Percentiles rank a stretch among this genome's conserved stretches.
phyloP scores from a whole-genome alignment of 2,888 invertebrate genomes.

The Catonia carolina region DNA sequence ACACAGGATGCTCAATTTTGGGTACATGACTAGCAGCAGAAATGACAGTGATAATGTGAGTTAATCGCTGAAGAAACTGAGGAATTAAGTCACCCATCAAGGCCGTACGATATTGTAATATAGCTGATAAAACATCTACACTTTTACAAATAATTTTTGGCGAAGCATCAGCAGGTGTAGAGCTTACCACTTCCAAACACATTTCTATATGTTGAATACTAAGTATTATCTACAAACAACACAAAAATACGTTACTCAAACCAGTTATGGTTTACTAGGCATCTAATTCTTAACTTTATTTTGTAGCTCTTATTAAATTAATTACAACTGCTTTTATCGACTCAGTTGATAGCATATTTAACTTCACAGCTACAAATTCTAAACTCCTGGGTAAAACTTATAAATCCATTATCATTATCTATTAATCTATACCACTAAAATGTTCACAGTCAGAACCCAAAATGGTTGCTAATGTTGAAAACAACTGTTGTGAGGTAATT shows the following conservation, averaged over 20 bases:
- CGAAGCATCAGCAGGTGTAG: neutral
- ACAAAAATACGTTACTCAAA: neutral
- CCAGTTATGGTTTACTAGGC: too few relatives aligned
- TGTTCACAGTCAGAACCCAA: too few relatives aligned
- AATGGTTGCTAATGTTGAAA: too few relatives aligned
- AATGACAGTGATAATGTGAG: neutral
- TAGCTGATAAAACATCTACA: neutral
- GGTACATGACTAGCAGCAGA: neutral
- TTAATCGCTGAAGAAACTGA: constrained; percentile 1
- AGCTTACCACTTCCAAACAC: constrained; percentile 1
- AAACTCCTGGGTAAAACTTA: too few relatives aligned
- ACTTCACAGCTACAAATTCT: too few relatives aligned
- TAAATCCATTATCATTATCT: too few relatives aligned
- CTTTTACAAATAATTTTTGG: neutral
- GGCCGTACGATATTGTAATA: neutral
- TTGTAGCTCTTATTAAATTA: neutral
- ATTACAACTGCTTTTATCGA: too few relatives aligned
- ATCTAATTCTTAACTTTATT: too few relatives aligned
- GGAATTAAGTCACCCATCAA: neutral
- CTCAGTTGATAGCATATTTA: too few relatives aligned
- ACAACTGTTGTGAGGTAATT: too few relatives aligned
- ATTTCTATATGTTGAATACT: neutral
- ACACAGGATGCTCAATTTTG: neutral
- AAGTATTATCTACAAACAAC: neutral
- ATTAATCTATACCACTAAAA: too few relatives aligned